These are phyloP conservation scores for Syrrhaptes paradoxus DNA, from an alignment of 2,113 vertebrate species.

Conservation along the genomic window DNA sequence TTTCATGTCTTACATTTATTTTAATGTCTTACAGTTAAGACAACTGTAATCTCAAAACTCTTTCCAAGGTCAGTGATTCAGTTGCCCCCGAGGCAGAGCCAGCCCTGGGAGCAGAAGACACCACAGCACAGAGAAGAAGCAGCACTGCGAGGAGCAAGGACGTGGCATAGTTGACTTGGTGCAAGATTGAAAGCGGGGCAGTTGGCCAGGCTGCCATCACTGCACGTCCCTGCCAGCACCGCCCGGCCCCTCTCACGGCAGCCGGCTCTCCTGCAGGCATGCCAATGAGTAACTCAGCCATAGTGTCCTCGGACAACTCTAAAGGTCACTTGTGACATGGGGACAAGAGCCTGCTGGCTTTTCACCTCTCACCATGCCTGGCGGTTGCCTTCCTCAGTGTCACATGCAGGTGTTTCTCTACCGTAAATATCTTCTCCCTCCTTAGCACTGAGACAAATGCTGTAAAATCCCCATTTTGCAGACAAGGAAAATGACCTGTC, in stretches of 20 bases:
- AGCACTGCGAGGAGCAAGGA: not conserved
- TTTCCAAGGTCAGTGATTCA: not conserved
- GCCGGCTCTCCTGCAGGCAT: accelerated
- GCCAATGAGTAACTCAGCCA: not conserved
- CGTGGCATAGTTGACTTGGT: accelerated
- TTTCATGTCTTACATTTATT: not conserved
- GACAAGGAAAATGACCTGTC: not conserved
- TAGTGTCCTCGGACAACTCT: not conserved
- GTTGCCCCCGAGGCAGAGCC: not conserved
- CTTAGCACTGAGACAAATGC: not conserved
- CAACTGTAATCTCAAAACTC: not conserved
- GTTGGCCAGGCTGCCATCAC: not conserved
- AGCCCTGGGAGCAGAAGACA: not conserved
- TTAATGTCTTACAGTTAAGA: not conserved
- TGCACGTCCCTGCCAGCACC: accelerated
- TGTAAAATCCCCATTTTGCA: not conserved
- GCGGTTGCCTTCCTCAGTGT: not conserved
- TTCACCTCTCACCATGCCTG: not conserved
- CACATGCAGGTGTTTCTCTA: not conserved
- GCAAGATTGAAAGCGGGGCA: accelerated
- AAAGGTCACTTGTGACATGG: not conserved
- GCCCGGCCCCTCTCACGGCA: not conserved
- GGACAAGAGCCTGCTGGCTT: not conserved
- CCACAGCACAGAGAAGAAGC: not conserved
- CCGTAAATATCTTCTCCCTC: not conserved